Evolutionary conservation across 1,140 invertebrate species (phyloP), one percentile per base, ranked within the genome.

Genomic region (Papilio aristodemus): DNA sequence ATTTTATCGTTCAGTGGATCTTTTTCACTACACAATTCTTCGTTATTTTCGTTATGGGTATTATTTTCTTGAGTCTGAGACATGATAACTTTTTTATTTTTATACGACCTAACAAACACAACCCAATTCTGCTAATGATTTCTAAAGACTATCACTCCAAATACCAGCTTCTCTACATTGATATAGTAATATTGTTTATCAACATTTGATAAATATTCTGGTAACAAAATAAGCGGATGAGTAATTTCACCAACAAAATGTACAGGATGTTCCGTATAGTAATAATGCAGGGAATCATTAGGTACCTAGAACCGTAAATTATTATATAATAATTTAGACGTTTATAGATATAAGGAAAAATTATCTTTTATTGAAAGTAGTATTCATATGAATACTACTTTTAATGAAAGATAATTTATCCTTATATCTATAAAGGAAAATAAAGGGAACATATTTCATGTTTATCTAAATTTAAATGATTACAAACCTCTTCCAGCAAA

Each of bases 1-100:
- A 13, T 69, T 41, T 78, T 69, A 59, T 75, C 60, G 62, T 71
- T 80, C n/a, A 90, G 71, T 11, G 85, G 87, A 70, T 89, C 81
- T 38, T 68, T 72, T 81, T 90, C 87, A 36, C 70, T 74, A 22
- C 72, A 83, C 43, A 85, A 74, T 62, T 72, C 60, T 25, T 46
- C 41, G 14, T 67, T 46, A 19, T 69, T 73, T 10, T 46, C 41
- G 36, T 72, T 70, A 69, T 69, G 68, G n/a, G 59, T 70, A 43
- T 32, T 32, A 32, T 43, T 43, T 25, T n/a, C 37, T 25, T 43
- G 36, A 25, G 19, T 6, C 9, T 54, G 46, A 54, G 46, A 41
- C 38, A 14, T 64, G 17, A 43, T 39, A 41, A 22, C 2, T 32
- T 38, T n/a, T 64, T 27, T n/a, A 25, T 62, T 37, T 37, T 62